Evolutionary conservation across 1,140 invertebrate species (phyloP).

Genomic region (Papilio xuthus): DNA sequence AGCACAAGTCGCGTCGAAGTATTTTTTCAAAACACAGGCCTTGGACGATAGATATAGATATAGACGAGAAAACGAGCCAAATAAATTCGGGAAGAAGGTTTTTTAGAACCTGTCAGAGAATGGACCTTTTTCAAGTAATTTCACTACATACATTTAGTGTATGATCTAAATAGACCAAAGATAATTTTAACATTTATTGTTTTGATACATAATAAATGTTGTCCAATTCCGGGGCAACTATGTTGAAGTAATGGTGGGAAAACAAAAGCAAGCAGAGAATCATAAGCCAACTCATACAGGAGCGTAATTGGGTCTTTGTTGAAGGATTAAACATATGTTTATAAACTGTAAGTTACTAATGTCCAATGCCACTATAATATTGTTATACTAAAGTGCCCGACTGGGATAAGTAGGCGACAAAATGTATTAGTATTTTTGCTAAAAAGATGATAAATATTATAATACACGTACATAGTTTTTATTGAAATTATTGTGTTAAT

Average conservation of each 20-base stretch:
- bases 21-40: slow-evolving; percentile 88
- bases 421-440: too few relatives aligned
- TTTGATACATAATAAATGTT: too few relatives aligned
- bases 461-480: too few relatives aligned
- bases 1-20: slow-evolving; percentile 84
- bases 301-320: slow-evolving; percentile 98
- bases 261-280: slow-evolving; percentile 97
- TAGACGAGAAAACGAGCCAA: slow-evolving; percentile 84
- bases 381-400: too few relatives aligned
- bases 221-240: slow-evolving; percentile 87
- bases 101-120: slow-evolving; percentile 91
- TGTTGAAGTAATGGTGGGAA: slow-evolving; percentile 94
- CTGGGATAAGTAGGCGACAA: too few relatives aligned
- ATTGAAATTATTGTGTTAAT: too few relatives aligned
- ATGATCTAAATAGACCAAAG: too few relatives aligned
- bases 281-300: slow-evolving; percentile 90
- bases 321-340: slow-evolving; percentile 95
- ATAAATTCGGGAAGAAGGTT: slow-evolving; percentile 81
- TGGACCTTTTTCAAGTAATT: slow-evolving; percentile 84
- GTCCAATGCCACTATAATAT: not conserved
- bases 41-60: slow-evolving; percentile 94
- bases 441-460: too few relatives aligned
- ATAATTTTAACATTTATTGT: too few relatives aligned
- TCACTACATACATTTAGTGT: not conserved
- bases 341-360: slow-evolving; percentile 66